Evolutionary conservation across 2,113 vertebrate species (phyloP).

Genomic region (Mesoclemmys tuberculata): DNA sequence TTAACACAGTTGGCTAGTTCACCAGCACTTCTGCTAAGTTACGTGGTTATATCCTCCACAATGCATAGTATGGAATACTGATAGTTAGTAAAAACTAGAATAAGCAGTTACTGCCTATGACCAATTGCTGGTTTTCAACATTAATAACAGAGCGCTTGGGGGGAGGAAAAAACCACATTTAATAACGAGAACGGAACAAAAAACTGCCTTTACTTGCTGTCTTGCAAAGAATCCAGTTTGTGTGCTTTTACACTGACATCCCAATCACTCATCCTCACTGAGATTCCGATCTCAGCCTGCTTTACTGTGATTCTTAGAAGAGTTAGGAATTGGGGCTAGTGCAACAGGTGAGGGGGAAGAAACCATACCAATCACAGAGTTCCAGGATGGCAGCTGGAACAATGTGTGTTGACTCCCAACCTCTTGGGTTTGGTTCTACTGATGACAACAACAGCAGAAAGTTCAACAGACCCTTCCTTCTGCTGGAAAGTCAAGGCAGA

Average conservation of each 20-base stretch:
- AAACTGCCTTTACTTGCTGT: neutral
- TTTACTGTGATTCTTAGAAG: neutral
- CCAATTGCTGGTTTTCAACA: neutral
- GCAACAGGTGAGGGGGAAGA: neutral
- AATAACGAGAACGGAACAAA: neutral
- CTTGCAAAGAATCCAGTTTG: neutral
- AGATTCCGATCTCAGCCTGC: neutral
- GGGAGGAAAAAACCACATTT: neutral
- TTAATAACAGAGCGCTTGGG: neutral
- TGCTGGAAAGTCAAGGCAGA: neutral
- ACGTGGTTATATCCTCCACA: neutral
- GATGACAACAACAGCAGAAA: neutral
- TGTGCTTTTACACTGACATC: neutral
- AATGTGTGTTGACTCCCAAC: neutral
- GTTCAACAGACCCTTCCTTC: neutral
- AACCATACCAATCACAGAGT: rapidly evolving
- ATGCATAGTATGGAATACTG: neutral
- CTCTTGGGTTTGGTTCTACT: neutral
- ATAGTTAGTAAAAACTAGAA: neutral
- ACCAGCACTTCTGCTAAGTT: neutral
- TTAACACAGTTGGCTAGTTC: neutral
- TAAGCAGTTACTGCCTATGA: neutral
- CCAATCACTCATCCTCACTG: neutral
- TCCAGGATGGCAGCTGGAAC: neutral
- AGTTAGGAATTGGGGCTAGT: rapidly evolving